Evolutionary conservation across 2,888 invertebrate species (phyloP), one percentile per base, ranked within the genome.

Genomic region (Drosophila melanosoma): DNA sequence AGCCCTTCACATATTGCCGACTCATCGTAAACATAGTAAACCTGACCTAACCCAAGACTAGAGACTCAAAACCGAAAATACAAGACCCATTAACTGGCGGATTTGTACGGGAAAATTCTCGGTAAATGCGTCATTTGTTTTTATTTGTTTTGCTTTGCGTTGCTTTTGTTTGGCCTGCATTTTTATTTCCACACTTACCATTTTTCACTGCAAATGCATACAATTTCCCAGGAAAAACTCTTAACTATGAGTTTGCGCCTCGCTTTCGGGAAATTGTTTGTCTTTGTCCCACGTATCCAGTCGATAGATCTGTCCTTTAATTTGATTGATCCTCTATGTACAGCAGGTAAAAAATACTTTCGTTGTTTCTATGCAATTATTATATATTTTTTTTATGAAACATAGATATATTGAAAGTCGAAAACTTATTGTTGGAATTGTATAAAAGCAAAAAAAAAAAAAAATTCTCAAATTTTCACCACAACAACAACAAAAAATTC

Each of bases 131-230:
- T 23, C 11, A 54, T 57, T 62, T 35, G 45, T 57, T 29, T 26
- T 59, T 62, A 23, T 62, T 71, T 59, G 49, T 45, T 67, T 38
- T 54, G 52, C 36, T 36, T 60, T 59, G 53, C 29, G 26, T 61
- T 45, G 42, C 12, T 42, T 60, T 69, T 45, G 48, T 20, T 57
- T 56, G 38, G 23, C 32, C 38, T 15, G 49, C 20, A 51, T 42
- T 68, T 38, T 32, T 26, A 64, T 63, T 75, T 70, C 45, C 68
- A 69, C 67, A 78, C 81, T 82, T 61, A 82, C 82, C 82, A 82
- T 82, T 68, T 68, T 75, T 80, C 66, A 74, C 64, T 57, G 68
- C 64, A 45, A 69, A 61, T 62, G 79, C 74, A 75, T 69, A 78
- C 52, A 79, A 68, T 73, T 81, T 82, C 69, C 68, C 80, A 58